These are phyloP conservation scores for Meloidogyne chitwoodi DNA, from an alignment of 1,140 invertebrate genomes.

Conservation along the genomic window DNA sequence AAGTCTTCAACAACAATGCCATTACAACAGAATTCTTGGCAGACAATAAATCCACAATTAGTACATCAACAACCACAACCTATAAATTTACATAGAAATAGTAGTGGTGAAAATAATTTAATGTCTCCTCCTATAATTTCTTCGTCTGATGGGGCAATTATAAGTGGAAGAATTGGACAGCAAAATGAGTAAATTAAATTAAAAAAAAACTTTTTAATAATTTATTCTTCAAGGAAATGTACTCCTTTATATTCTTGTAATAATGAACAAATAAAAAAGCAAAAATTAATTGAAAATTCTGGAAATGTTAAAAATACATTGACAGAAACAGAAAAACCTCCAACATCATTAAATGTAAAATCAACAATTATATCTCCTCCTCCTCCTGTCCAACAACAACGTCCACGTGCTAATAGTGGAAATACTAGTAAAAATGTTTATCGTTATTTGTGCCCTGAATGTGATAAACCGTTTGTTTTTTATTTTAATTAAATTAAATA, in stretches of 20 bases:
- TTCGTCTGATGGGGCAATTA: not conserved
- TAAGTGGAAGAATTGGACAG: not conserved
- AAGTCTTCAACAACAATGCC: not conserved
- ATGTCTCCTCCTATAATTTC: not conserved
- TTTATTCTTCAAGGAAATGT: too few species aligned
- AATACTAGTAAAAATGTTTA: slow-evolving; percentile 16
- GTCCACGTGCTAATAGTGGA: not conserved
- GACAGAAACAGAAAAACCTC: not conserved
- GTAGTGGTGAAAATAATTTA: not conserved
- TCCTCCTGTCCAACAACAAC: not conserved
- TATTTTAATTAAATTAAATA: not conserved
- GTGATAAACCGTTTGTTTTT: slow-evolving; percentile 33
- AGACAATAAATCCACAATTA: not conserved
- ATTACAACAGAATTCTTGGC: slow-evolving; percentile 10
- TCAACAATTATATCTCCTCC: not conserved
- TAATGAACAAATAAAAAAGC: not conserved
- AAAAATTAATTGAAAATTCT: not conserved
- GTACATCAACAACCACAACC: not conserved
- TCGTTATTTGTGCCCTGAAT: slow-evolving; percentile 38
- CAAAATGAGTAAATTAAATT: not conserved
- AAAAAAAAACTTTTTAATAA: not conserved
- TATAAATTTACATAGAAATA: not conserved
- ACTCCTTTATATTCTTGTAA: not conserved
- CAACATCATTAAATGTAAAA: not conserved
- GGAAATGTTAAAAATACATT: not conserved